These are phyloP conservation scores for Choloepus didactylus DNA, from an alignment of 2,797 vertebrate genomes.

Conservation along the genomic window DNA sequence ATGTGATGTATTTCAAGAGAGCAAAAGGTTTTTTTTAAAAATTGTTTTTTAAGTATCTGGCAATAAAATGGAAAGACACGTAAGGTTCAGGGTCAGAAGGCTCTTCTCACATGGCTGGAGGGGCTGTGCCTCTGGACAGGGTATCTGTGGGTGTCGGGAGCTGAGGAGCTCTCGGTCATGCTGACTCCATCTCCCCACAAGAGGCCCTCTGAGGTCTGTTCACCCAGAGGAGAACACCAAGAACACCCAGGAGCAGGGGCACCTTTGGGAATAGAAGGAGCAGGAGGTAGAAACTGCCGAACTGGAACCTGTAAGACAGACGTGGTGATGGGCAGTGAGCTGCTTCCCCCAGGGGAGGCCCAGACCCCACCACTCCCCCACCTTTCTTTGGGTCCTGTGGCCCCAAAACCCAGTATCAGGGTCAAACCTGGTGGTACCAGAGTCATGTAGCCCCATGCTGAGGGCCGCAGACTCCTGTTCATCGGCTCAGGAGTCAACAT, in stretches of 20 bases:
- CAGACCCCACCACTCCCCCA: no score
- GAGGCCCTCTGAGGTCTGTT: not conserved
- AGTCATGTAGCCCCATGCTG: accelerated
- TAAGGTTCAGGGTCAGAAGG: not conserved
- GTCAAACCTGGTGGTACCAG: not conserved
- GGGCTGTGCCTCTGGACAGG: not conserved
- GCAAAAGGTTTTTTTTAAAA: no score
- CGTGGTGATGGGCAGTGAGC: accelerated
- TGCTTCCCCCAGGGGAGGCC: not conserved
- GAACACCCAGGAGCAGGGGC: not conserved
- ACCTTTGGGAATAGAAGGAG: not conserved
- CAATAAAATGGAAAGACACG: not conserved
- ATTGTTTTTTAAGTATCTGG: not conserved
- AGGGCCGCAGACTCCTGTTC: not conserved
- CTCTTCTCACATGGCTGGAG: not conserved
- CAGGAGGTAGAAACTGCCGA: not conserved
- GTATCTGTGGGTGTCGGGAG: accelerated
- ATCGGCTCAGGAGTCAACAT: not conserved
- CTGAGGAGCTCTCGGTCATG: not conserved
- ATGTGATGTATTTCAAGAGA: no score
- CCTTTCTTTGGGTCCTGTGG: no score
- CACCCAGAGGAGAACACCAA: not conserved
- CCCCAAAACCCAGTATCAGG: not conserved
- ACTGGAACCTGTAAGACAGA: not conserved
- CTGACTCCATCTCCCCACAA: not conserved